phyloP scores from a whole-genome alignment of 2,113 vertebrate genomes.

The Spea bombifrons region DNA sequence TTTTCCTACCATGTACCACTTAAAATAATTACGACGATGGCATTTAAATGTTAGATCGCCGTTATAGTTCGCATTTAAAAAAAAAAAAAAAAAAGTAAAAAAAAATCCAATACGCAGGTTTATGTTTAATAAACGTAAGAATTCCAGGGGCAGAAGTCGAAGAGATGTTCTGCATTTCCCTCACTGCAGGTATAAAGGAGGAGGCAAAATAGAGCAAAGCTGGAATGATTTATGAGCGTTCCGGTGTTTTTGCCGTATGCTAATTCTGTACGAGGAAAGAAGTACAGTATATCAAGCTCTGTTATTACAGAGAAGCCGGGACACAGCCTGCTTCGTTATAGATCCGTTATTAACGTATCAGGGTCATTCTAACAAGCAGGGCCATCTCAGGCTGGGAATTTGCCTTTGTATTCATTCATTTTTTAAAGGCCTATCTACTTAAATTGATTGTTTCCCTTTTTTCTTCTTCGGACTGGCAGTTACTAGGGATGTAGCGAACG shows the following conservation, averaged over 20 bases:
- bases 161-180: neutral
- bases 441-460: neutral
- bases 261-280: constrained; percentile 13
- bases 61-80: constrained; percentile 13
- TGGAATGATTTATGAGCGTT: constrained; percentile 19
- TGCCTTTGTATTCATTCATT: neutral
- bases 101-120: constrained; percentile 6
- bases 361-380: neutral
- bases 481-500: neutral
- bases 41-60: constrained; percentile 30
- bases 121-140: constrained; percentile 36
- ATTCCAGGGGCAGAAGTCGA: constrained; percentile 12
- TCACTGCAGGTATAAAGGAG: constrained; percentile 1
- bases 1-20: neutral
- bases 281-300: neutral
- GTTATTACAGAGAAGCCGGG: constrained; percentile 33
- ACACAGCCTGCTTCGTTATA: constrained; percentile 22
- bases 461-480: neutral
- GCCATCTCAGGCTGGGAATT: neutral
- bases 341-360: constrained; percentile 14
- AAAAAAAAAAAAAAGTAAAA: too few species aligned
- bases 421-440: neutral
- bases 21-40: constrained; percentile 7
- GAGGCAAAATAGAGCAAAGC: constrained; percentile 10
- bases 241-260: constrained; percentile 19